Percentiles rank a stretch among this genome's conserved stretches.
Evolutionary conservation across 2,797 vertebrate species (phyloP).

Genomic region (Gymnoscopelus braueri): DNA sequence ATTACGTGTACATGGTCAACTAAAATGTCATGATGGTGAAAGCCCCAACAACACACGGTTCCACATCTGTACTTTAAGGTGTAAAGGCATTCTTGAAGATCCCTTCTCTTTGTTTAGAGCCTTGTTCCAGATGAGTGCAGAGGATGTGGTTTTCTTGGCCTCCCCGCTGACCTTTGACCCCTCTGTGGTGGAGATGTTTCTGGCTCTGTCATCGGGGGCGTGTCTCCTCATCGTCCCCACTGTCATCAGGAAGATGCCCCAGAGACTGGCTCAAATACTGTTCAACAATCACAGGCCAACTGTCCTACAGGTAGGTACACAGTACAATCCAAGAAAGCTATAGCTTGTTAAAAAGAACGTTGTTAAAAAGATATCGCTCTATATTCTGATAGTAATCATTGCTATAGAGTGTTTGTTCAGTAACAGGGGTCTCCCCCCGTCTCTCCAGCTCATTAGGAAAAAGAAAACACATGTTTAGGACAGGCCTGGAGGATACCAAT

Average conservation of each 20-base stretch:
- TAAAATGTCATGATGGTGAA: no score
- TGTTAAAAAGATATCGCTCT: no score
- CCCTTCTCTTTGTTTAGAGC: constrained; percentile 70
- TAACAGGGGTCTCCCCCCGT: no score
- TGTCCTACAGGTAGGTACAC: constrained; percentile 86
- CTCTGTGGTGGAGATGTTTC: constrained; percentile 92
- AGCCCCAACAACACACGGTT: no score
- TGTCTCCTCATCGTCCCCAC: constrained; percentile 88
- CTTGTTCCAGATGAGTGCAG: constrained; percentile 85
- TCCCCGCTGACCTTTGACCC: constrained; percentile 97
- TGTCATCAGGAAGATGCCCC: constrained; percentile 85
- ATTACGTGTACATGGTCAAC: no score
- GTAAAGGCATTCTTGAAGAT: not conserved
- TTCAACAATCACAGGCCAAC: constrained; percentile 87
- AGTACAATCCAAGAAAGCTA: not conserved
- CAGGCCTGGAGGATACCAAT: no score
- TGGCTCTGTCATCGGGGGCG: constrained; percentile 90
- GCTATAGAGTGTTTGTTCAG: no score
- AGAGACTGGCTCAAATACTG: constrained; percentile 81
- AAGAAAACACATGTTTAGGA: no score
- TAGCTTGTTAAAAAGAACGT: no score
- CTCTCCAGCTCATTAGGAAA: no score
- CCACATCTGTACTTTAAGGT: not conserved
- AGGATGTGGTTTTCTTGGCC: constrained; percentile 91
- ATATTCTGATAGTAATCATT: no score